Evolutionary conservation across 2,113 vertebrate species (phyloP).

Genomic region (Stomatorhinus ivindoensis): DNA sequence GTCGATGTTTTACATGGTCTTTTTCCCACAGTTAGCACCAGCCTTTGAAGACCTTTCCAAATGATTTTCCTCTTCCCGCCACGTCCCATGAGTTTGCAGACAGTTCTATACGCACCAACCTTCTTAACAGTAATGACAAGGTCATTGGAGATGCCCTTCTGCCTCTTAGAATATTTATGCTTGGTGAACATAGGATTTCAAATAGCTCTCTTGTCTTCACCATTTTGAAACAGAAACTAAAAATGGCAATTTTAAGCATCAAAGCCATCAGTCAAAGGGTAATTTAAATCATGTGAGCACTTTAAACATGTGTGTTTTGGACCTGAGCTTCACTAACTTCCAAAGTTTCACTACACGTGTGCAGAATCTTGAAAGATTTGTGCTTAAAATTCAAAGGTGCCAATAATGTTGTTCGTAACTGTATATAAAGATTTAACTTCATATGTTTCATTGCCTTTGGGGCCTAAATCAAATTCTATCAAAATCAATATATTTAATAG

Average conservation of each 20-base stretch:
- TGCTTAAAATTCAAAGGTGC: neutral
- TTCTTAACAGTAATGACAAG: neutral
- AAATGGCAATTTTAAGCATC: neutral
- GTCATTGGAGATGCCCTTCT: neutral
- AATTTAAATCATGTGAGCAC: neutral
- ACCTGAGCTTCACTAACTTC: neutral
- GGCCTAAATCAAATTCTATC: neutral
- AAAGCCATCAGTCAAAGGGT: neutral
- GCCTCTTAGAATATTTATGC: neutral
- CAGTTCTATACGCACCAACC: neutral
- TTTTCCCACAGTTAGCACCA: neutral
- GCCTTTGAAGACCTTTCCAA: neutral
- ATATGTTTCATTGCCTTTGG: neutral
- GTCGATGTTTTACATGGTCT: neutral
- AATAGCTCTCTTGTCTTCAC: neutral
- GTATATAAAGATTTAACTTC: neutral
- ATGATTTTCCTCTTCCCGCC: neutral
- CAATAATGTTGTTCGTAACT: neutral
- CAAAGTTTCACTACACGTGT: neutral
- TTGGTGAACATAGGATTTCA: neutral
- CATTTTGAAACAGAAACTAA: neutral
- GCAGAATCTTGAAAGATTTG: neutral
- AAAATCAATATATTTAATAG: neutral
- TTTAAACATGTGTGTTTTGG: neutral
- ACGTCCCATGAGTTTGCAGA: neutral